Conservation (phyloP, 2,888 invertebrate species). For the Emmelina monodactyla region DNA sequence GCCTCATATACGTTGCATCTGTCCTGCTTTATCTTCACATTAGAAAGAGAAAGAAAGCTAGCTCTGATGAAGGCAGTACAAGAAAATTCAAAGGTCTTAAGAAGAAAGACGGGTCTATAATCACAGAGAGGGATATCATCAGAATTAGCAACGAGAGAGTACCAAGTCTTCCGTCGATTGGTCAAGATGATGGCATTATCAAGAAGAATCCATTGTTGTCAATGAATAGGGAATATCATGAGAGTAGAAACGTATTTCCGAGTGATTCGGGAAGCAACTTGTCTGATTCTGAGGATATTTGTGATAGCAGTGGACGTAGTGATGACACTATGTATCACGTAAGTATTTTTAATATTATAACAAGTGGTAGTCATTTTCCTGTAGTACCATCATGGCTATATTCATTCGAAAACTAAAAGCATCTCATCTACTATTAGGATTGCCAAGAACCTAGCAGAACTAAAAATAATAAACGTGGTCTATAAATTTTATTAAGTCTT, state of each 20-base stretch:
- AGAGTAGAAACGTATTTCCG: slow-evolving; percentile 36
- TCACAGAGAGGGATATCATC: slow-evolving; percentile 53
- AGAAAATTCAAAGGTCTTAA: slow-evolving; percentile 39
- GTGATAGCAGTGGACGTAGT: slow-evolving; percentile 41
- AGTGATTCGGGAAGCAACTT: slow-evolving; percentile 68
- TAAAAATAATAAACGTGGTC: too few relatives aligned
- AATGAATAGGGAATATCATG: slow-evolving; percentile 70
- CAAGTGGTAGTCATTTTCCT: too few relatives aligned
- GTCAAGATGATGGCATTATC: slow-evolving; percentile 73
- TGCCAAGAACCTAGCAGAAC: too few relatives aligned
- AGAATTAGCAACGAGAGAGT: slow-evolving; percentile 50
- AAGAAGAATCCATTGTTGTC: slow-evolving; percentile 79
- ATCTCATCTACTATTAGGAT: too few relatives aligned
- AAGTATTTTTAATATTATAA: slow-evolving; percentile 20
- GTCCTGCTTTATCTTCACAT: slow-evolving; percentile 84
- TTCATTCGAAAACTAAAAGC: too few relatives aligned
- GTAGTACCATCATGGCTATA: too few relatives aligned
- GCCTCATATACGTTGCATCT: slow-evolving; percentile 85
- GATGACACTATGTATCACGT: slow-evolving; percentile 43
- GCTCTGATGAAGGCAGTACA: slow-evolving; percentile 52
- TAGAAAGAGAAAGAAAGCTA: slow-evolving; percentile 67
- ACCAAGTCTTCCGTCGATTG: slow-evolving; percentile 44
- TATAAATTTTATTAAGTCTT: too few relatives aligned
- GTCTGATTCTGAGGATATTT: slow-evolving; percentile 71
- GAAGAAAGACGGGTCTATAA: slow-evolving; percentile 44